A percentile compares a stretch with the other conserved stretches of the same genome.
Conservation (phyloP, 2,797 vertebrate species). For the Alauda arvensis region DNA sequence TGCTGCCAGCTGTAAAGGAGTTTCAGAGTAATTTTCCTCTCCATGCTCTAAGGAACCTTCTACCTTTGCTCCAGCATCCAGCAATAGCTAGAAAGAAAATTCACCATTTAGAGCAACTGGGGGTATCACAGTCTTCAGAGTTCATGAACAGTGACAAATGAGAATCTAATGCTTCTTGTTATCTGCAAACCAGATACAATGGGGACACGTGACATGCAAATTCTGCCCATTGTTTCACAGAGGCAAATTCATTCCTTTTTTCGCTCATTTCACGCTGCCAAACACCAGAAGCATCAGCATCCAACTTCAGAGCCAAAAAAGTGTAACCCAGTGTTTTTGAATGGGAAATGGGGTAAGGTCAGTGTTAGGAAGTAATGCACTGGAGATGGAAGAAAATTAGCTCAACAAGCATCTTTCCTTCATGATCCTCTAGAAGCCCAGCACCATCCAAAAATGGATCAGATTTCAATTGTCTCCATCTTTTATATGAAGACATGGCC, state of each 20-base stretch:
- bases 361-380: constrained; percentile 41
- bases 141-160: constrained; percentile 42
- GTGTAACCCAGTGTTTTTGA: constrained; percentile 1
- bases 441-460: neutral
- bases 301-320: constrained; percentile 60
- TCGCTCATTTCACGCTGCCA: constrained; percentile 19
- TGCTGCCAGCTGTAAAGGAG: constrained; percentile 91
- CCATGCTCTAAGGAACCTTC: constrained; percentile 93
- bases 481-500: neutral
- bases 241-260: constrained; percentile 46
- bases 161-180: constrained; percentile 39
- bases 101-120: constrained; percentile 30
- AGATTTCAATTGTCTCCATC: neutral
- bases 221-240: constrained; percentile 13
- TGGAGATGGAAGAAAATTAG: constrained; percentile 32
- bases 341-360: constrained; percentile 36
- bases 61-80: constrained; percentile 92
- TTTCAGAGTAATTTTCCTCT: constrained; percentile 97
- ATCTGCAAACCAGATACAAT: constrained; percentile 39
- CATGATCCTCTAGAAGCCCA: neutral
- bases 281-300: constrained; percentile 22
- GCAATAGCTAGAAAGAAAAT: constrained; percentile 82
- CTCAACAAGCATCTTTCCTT: constrained; percentile 1
- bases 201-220: constrained; percentile 46
- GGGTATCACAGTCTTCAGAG: neutral